Evolutionary conservation across 1,140 invertebrate genomes (phyloP), one percentile per base, ranked within the genome.

Genomic region (Solenopsis fugax): DNA sequence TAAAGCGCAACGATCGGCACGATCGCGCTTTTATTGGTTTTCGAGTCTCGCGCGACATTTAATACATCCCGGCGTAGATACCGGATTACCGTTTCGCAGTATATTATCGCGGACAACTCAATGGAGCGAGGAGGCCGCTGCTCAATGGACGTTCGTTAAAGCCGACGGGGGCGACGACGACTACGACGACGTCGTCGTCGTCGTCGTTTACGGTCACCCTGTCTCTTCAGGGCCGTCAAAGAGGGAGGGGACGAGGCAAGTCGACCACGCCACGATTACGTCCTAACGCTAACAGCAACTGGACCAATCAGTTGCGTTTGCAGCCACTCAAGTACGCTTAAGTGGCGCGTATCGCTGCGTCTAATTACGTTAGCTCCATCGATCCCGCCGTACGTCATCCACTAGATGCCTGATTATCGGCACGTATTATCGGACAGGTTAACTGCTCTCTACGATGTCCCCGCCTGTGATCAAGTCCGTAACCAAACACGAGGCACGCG

Each of bases 351-450:
- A 91, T 91, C 90, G 82, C 76, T 87, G 65, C 90, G 87, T 80
- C 90, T 91, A 91, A 91, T 91, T 91, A 91, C 90, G 90, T 91
- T 91, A 91, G 87, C 87, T 90, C 89, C 90, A 91, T 91, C 90
- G 90, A 91, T 91, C 90, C 87, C 85, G 81, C 64, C 75, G 80
- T 81, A 69, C 80, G 69, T 60, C 89, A 81, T 90, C 90, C 90
- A 88, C 89, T 91, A 91, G 90, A 90, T 87, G 89, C 89, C 84
- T 87, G 90, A 90, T 91, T 90, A 91, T 91, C 90, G 87, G 87
- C 72, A 54, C 73, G 89, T 90, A 91, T 91, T 91, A 91, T 90
- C 89, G 87, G 76, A 85, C 77, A 90, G 85, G 89, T 90, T 91
- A 91, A 91, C 87, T 85, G 87, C 88, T 80, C 87, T 88, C 62